Evolutionary conservation across 2,797 vertebrate genomes (phyloP).

Genomic region (Hydrolagus colliei): DNA sequence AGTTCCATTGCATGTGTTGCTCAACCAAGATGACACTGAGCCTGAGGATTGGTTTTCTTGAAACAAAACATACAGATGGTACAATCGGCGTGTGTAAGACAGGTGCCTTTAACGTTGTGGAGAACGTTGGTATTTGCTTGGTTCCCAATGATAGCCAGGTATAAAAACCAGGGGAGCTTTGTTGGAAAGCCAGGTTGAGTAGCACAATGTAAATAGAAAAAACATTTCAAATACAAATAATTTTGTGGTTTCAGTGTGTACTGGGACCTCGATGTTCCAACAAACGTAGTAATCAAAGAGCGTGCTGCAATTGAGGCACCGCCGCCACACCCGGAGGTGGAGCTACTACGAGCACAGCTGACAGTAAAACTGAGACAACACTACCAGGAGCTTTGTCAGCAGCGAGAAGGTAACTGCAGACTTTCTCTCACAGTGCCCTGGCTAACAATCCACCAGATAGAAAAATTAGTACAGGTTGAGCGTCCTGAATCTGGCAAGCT

Average conservation of each 20-base stretch:
- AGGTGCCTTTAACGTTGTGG: no score
- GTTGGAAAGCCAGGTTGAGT: not conserved
- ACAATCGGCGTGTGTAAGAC: no score
- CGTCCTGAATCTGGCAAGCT: no score
- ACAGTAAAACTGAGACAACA: slow-evolving; percentile 88
- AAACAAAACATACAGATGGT: not conserved
- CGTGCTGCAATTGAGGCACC: slow-evolving; percentile 65
- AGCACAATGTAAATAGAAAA: no score
- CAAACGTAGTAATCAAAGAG: slow-evolving; percentile 85
- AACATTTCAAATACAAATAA: not conserved
- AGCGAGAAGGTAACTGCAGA: slow-evolving; percentile 74
- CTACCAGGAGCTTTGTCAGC: slow-evolving; percentile 90
- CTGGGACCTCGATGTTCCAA: slow-evolving; percentile 93
- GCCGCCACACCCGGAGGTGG: slow-evolving; percentile 87
- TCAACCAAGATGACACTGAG: not conserved
- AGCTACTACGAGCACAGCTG: slow-evolving; percentile 85
- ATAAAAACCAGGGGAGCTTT: not conserved
- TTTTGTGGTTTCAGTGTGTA: slow-evolving; percentile 64
- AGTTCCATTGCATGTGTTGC: not conserved
- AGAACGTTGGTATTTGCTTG: no score
- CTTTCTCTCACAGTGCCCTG: no score
- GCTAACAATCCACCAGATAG: no score
- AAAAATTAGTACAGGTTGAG: no score
- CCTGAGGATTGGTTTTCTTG: not conserved
- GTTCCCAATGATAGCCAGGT: not conserved